Conservation (phyloP, 2,797 vertebrate species). For the Cossypha niveicapilla region DNA sequence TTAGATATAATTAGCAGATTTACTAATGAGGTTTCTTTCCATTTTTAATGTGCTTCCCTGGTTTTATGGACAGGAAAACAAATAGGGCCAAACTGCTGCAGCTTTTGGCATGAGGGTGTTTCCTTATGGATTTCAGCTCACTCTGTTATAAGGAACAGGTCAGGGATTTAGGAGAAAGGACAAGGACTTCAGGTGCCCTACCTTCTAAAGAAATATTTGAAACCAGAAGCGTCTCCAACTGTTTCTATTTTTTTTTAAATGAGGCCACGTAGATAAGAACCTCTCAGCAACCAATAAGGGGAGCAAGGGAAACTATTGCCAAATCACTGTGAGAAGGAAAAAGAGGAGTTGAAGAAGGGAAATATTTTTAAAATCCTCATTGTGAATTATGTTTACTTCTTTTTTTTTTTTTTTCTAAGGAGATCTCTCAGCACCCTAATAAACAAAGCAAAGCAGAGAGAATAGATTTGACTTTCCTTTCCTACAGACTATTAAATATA, state of each 20-base stretch:
- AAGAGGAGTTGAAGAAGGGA: not conserved
- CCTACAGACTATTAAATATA: not conserved
- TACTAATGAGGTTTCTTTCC: not conserved
- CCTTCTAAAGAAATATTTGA: not conserved
- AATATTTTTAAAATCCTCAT: not conserved
- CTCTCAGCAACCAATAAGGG: not conserved
- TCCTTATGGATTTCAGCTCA: not conserved
- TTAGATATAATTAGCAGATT: not conserved
- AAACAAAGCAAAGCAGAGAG: not conserved
- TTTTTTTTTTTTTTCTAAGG: not conserved
- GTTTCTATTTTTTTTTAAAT: not conserved
- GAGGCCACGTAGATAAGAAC: not conserved
- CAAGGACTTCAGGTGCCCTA: not conserved
- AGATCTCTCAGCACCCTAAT: not conserved
- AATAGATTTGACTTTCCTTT: not conserved
- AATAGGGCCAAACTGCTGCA: not conserved
- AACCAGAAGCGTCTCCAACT: not conserved
- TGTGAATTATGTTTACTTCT: not conserved
- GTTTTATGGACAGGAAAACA: not conserved
- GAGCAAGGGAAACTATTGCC: not conserved
- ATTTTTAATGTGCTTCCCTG: not conserved
- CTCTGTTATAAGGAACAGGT: not conserved
- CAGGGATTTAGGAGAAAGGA: not conserved
- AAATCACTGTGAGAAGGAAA: not conserved
- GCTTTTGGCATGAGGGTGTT: not conserved